Evolutionary conservation across 2,113 vertebrate genomes (phyloP).

Genomic region (Pteropus alecto): DNA sequence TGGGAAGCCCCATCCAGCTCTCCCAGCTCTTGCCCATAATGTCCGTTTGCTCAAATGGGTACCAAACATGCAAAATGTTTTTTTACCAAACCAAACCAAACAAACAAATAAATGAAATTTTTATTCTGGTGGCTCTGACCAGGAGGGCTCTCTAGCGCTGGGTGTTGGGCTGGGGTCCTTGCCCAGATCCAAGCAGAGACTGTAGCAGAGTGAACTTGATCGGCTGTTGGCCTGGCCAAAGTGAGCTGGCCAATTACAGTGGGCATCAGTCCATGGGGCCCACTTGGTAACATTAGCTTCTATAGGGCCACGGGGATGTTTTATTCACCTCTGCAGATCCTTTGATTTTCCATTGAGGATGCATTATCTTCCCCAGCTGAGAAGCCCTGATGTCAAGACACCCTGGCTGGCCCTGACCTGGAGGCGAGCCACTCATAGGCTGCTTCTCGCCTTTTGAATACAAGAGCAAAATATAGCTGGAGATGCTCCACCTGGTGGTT

Average conservation of each 20-base stretch:
- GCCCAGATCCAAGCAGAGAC: not conserved
- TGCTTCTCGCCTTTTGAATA: not conserved
- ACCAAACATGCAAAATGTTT: not conserved
- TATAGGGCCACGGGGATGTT: too few species aligned
- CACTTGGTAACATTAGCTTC: not conserved
- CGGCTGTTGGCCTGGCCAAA: too few species aligned
- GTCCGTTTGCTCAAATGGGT: not conserved
- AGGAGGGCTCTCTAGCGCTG: accelerated
- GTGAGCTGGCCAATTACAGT: not conserved
- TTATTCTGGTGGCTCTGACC: not conserved
- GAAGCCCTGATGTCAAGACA: not conserved
- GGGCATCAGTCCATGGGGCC: not conserved
- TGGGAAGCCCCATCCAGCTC: not conserved
- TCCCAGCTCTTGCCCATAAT: not conserved
- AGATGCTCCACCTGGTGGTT: not conserved
- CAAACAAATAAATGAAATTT: not conserved
- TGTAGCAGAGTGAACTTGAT: too few species aligned
- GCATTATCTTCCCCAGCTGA: accelerated
- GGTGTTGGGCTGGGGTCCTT: not conserved
- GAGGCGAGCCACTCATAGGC: not conserved
- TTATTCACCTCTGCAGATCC: too few species aligned
- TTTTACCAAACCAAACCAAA: not conserved
- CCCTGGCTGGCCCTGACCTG: too few species aligned
- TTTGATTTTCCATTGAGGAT: not conserved
- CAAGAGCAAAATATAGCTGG: not conserved